These are phyloP conservation scores for Nesoenas mayeri DNA, from an alignment of 2,113 vertebrate genomes.

Conservation along the genomic window DNA sequence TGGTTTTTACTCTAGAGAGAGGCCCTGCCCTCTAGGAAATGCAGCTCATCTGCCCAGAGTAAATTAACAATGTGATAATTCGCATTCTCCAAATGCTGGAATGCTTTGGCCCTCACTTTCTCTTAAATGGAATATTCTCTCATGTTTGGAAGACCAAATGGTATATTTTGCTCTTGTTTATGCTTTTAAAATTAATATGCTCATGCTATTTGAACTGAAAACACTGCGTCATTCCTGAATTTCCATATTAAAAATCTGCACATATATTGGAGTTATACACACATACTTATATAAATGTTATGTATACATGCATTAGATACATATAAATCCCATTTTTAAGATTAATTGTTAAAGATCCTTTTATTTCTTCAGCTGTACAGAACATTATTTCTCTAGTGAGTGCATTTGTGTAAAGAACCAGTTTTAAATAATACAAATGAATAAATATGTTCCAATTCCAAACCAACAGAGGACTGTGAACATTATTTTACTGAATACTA, in stretches of 20 bases:
- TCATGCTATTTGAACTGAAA: neutral
- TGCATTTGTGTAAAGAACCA: neutral
- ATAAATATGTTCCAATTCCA: neutral
- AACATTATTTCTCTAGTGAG: neutral
- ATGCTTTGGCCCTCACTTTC: neutral
- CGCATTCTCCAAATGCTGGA: neutral
- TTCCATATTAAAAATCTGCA: neutral
- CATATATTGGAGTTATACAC: neutral
- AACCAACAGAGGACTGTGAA: neutral
- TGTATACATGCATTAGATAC: neutral
- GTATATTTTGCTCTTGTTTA: neutral
- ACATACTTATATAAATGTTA: neutral
- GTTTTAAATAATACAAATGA: neutral
- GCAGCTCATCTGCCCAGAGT: neutral
- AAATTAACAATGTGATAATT: neutral
- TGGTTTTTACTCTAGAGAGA: neutral
- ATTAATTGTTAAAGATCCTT: neutral
- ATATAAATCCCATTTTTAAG: neutral
- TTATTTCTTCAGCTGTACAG: neutral
- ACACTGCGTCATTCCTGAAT: neutral
- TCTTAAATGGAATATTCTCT: neutral
- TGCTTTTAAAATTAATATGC: neutral
- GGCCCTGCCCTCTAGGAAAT: neutral
- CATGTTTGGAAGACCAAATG: slow-evolving; percentile 13
- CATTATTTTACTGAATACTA: neutral